Base-by-base conservation (phyloP, 2,113 vertebrate genomes). In the Chaetops frenatus region DNA sequence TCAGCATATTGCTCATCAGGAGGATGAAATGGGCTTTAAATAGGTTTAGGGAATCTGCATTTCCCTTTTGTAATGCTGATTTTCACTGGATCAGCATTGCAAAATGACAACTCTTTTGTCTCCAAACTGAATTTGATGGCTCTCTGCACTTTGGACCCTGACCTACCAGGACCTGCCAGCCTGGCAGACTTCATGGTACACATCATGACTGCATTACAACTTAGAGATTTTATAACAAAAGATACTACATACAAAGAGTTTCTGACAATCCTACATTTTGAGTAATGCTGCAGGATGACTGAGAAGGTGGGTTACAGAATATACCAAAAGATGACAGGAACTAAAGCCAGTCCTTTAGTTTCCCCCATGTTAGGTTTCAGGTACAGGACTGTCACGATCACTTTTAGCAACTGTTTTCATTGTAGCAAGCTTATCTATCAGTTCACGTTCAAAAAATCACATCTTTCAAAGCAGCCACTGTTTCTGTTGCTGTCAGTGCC, bases 41-140 rank as follows among this genome's bases (percentile, higher is more conserved):
- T 77, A 73, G 31, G 15, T 94, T 84, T 83, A 80, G 58, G 13
- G 10, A 90, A 80, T 77, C 70, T 88, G 82, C 74, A 77, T 72
- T 77, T 86, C 54, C 47, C 58, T 65, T 92, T 92, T 90, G 79
- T 92, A 69, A 94, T 76, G 74, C 74, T 72, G 40, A 86, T 92
- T 93, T 85, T 82, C 82, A 85, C 11, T 29, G 58, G 25, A 89
- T 38, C 38, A 38, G 38, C 38, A 10, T 38, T 38, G 11, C 38
- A 38, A 38, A 38, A 38, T 38, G 38, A 38, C 23, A 51, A 8
- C 14, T 82, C 74, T 72, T 67, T 76, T 90, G 35, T 67, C 48
- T 80, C 58, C 61, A 33, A 24, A 53, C 31, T 44, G 53, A 88
- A 53, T 77, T 16, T 65, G 42, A 36, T 16, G 42, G 12, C 62